These are phyloP conservation scores for Cephus rjabovi DNA, from an alignment of 2,888 invertebrate species.

Conservation along the genomic window DNA sequence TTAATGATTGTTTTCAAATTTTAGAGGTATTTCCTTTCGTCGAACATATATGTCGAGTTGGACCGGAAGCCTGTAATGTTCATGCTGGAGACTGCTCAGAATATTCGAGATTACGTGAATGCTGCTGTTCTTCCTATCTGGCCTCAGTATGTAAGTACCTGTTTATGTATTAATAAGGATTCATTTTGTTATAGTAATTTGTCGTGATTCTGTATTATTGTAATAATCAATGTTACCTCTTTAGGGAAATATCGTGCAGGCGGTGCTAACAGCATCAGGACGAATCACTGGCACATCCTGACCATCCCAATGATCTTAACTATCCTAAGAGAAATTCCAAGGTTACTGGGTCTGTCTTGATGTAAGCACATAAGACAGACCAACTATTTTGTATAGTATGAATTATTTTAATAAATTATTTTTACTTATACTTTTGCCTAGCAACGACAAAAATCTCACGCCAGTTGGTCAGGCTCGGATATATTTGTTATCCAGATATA, in stretches of 20 bases:
- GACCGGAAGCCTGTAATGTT: constrained; percentile 72
- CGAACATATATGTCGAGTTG: constrained; percentile 77
- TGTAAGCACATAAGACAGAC: constrained; percentile 12
- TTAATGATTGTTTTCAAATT: constrained; percentile 41
- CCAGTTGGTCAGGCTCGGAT: neutral
- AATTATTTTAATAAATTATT: constrained; percentile 56
- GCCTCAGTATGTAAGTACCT: constrained; percentile 72
- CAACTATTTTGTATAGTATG: constrained; percentile 48
- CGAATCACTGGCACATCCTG: constrained; percentile 17
- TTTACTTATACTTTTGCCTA: constrained; percentile 38
- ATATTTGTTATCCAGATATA: neutral
- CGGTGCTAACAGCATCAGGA: constrained; percentile 27
- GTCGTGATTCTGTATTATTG: neutral
- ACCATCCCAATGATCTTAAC: constrained; percentile 42
- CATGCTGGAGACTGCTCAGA: constrained; percentile 73
- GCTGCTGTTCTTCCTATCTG: constrained; percentile 75
- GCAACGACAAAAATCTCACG: neutral
- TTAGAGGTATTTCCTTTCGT: constrained; percentile 76
- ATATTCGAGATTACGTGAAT: constrained; percentile 73
- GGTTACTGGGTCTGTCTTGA: constrained; percentile 2
- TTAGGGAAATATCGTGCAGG: constrained; percentile 61
- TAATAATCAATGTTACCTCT: constrained; percentile 21
- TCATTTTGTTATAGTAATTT: neutral
- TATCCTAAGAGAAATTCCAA: neutral
- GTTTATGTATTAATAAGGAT: neutral